These are phyloP conservation scores for Tribolium castaneum DNA, from an alignment of 1,140 invertebrate genomes.

Conservation along the genomic window DNA sequence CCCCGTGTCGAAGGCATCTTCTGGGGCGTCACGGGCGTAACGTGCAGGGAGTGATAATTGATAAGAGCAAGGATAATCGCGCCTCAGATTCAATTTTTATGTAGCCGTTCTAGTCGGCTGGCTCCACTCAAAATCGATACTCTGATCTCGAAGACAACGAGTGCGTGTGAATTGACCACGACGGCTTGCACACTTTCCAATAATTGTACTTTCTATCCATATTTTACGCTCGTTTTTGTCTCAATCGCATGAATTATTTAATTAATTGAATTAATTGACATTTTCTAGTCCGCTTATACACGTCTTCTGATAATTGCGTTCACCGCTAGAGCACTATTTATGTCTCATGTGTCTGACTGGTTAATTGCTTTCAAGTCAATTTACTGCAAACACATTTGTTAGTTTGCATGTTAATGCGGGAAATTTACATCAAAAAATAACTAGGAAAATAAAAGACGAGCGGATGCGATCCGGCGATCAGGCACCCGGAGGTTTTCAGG, in stretches of 20 bases:
- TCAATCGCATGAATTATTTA: conserved; percentile 43
- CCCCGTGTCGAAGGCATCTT: neutral
- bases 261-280: conserved; percentile 46
- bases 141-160: conserved; percentile 16
- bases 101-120: conserved; percentile 45
- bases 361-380: conserved; percentile 15
- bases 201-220: conserved; percentile 48
- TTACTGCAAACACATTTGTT: conserved; percentile 11
- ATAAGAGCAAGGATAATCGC: conserved; percentile 42
- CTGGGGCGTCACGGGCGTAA: conserved; percentile 8
- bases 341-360: conserved; percentile 14
- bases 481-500: neutral
- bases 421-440: neutral
- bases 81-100: conserved; percentile 50
- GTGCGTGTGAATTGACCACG: conserved; percentile 34
- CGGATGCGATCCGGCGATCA: neutral
- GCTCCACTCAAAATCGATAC: conserved; percentile 31
- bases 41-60: conserved; percentile 48
- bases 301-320: conserved; percentile 44
- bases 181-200: conserved; percentile 45
- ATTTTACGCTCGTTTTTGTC: conserved; percentile 42
- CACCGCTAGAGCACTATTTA: conserved; percentile 19
- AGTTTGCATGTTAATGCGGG: conserved; percentile 16
- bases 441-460: neutral
- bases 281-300: conserved; percentile 40